Conservation (phyloP, 2,888 invertebrate genomes). For the Leptinotarsa peninsularis region DNA sequence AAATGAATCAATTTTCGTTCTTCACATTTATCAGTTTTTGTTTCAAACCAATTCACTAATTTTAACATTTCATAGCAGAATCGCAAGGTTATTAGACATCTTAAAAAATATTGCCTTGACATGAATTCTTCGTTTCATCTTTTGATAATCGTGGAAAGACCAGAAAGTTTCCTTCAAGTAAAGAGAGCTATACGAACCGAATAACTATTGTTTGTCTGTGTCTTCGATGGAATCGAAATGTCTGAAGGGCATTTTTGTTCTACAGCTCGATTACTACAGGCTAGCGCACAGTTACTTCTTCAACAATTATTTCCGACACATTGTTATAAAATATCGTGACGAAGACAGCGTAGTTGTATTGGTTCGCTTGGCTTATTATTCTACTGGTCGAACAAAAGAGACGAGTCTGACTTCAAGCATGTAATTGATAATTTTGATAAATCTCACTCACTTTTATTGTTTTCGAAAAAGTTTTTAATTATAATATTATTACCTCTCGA, state of each 20-base stretch:
- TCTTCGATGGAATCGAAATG: background rate
- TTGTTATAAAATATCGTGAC: constrained; percentile 1
- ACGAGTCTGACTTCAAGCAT: background rate
- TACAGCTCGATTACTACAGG: background rate
- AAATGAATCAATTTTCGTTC: too few relatives aligned
- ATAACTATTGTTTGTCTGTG: constrained; percentile 1
- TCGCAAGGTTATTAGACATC: background rate
- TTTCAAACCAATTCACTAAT: background rate
- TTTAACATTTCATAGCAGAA: background rate
- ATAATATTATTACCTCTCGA: too few relatives aligned
- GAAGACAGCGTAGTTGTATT: background rate
- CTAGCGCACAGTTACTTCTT: constrained; percentile 1
- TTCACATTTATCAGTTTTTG: background rate
- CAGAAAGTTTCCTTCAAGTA: background rate
- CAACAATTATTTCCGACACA: background rate
- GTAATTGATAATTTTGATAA: background rate
- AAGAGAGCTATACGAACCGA: background rate
- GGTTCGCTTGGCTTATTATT: background rate
- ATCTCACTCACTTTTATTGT: background rate
- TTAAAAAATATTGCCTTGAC: background rate
- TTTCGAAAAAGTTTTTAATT: background rate
- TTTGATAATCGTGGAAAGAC: background rate
- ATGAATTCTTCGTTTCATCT: background rate
- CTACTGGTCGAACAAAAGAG: background rate
- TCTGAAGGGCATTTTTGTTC: background rate